Evolutionary conservation across 2,113 vertebrate species (phyloP).

Genomic region (Dasyurus viverrinus): DNA sequence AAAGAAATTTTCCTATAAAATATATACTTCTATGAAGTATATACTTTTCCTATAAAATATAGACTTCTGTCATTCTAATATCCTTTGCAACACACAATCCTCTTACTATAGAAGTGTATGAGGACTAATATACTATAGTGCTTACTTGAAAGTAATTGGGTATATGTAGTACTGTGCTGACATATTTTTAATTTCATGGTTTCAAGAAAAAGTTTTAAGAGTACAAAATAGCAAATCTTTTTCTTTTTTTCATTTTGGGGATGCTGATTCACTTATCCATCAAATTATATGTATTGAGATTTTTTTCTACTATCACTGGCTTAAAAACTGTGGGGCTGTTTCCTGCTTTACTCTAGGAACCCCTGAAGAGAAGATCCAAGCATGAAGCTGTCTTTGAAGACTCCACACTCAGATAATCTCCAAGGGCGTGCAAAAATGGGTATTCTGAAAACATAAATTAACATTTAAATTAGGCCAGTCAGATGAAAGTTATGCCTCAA

Average conservation of each 20-base stretch:
- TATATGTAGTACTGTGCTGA: slow-evolving; percentile 58
- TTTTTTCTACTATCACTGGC: slow-evolving; percentile 35
- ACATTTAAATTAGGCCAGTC: slow-evolving; percentile 61
- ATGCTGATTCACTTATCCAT: slow-evolving; percentile 69
- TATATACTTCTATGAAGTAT: slow-evolving; percentile 74
- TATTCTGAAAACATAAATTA: slow-evolving; percentile 55
- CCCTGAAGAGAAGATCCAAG: slow-evolving; percentile 28
- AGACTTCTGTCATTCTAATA: slow-evolving; percentile 76
- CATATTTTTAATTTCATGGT: slow-evolving; percentile 78
- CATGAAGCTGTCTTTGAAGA: slow-evolving; percentile 64
- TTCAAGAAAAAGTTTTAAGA: slow-evolving; percentile 72
- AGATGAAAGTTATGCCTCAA: slow-evolving; percentile 57
- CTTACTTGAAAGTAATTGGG: slow-evolving; percentile 74
- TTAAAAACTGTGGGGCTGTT: slow-evolving; percentile 36
- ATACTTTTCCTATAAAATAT: too few species aligned
- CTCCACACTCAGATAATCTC: slow-evolving; percentile 43
- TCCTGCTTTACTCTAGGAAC: slow-evolving; percentile 43
- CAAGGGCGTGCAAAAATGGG: slow-evolving; percentile 28
- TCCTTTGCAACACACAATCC: slow-evolving; percentile 55
- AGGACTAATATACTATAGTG: slow-evolving; percentile 64
- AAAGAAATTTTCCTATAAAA: slow-evolving; percentile 73
- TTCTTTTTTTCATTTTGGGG: slow-evolving; percentile 51
- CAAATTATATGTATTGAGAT: slow-evolving; percentile 38
- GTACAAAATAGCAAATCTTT: slow-evolving; percentile 68
- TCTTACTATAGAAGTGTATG: slow-evolving; percentile 65